A percentile compares a stretch with the other conserved stretches of the same genome.
Conservation (phyloP, 2,888 invertebrate species). For the Ametastegia equiseti region DNA sequence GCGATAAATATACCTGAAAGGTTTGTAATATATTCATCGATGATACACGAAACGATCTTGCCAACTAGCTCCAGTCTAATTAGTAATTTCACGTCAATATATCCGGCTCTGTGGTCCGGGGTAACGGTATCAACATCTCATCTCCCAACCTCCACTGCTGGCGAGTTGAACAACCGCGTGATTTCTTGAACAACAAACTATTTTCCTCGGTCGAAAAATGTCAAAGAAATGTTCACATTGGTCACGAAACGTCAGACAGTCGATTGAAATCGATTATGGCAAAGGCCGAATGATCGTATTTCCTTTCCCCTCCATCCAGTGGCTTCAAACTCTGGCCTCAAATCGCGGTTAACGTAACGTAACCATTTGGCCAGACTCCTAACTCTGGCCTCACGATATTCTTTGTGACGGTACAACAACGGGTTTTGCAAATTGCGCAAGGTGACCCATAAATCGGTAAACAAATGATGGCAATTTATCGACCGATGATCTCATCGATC, state of each 20-base stretch:
- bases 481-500: constrained; percentile 61
- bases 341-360: not conserved
- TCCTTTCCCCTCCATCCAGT: constrained; percentile 22
- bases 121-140: constrained; percentile 13
- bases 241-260: no score
- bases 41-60: not conserved
- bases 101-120: not conserved
- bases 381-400: not conserved
- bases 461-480: constrained; percentile 73
- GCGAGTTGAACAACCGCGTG: not conserved
- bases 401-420: not conserved
- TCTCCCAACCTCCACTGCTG: not conserved
- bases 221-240: not conserved
- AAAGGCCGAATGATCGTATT: not conserved
- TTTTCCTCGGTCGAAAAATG: not conserved
- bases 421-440: constrained; percentile 30
- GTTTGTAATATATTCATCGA: constrained; percentile 16
- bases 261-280: not conserved
- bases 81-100: constrained; percentile 35
- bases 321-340: constrained; percentile 11
- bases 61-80: constrained; percentile 24
- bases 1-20: not conserved
- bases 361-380: not conserved
- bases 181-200: not conserved
- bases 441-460: constrained; percentile 52